Conservation (phyloP, 2,797 vertebrate genomes). For the Catharus ustulatus region DNA sequence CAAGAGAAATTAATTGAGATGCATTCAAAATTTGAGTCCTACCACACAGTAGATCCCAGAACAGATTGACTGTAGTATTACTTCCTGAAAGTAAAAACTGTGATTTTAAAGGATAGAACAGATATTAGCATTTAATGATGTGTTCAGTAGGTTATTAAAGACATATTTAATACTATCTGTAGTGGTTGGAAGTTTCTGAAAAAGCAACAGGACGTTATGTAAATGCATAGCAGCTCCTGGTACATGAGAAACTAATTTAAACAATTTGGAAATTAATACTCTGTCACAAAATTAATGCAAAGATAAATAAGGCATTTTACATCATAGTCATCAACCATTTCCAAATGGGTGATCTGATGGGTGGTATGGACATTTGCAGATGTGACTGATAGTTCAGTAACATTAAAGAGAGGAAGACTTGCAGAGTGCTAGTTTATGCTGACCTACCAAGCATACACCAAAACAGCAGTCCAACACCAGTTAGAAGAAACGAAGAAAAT, state of each 20-base stretch:
- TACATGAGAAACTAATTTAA: not conserved
- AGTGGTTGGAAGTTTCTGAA: not conserved
- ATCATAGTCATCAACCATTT: not conserved
- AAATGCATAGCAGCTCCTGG: not conserved
- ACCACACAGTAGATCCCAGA: not conserved
- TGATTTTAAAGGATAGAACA: not conserved
- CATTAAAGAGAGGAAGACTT: not conserved
- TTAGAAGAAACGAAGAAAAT: not conserved
- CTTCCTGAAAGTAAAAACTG: slow-evolving; percentile 10
- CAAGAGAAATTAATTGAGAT: not conserved
- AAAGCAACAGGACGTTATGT: not conserved
- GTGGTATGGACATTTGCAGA: not conserved
- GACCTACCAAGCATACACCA: not conserved
- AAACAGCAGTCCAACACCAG: not conserved
- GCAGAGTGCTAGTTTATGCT: not conserved
- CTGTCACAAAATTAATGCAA: not conserved
- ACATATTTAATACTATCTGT: not conserved
- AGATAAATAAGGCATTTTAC: slow-evolving; percentile 7
- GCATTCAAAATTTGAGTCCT: not conserved
- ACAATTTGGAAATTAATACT: not conserved
- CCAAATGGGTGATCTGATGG: not conserved
- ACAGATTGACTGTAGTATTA: not conserved
- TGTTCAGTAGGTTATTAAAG: not conserved
- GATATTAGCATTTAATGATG: not conserved
- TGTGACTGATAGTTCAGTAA: not conserved